These are phyloP conservation scores for Heteromormyrus szaboi DNA, from an alignment of 2,797 vertebrate genomes.

Conservation along the genomic window DNA sequence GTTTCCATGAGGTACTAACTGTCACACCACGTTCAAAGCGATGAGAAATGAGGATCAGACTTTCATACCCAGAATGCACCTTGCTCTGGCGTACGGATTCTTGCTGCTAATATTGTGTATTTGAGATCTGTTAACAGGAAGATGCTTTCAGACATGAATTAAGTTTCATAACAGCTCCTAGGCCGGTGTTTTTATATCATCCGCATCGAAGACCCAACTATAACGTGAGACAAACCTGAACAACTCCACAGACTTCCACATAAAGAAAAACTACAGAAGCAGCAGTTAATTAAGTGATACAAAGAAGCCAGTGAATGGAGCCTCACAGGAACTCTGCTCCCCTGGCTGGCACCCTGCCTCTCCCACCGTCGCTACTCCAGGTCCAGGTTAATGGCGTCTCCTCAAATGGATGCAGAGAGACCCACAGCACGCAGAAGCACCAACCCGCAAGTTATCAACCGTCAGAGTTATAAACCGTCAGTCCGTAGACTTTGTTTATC, in stretches of 20 bases:
- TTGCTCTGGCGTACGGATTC: neutral
- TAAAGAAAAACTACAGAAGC: neutral
- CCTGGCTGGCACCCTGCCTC: neutral
- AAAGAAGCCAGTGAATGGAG: neutral
- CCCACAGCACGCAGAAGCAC: neutral
- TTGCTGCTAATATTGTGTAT: neutral
- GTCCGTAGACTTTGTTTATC: neutral
- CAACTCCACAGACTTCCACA: neutral
- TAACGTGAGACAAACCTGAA: neutral
- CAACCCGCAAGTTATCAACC: neutral
- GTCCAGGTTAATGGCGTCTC: neutral
- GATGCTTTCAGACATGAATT: neutral
- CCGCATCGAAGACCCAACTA: neutral
- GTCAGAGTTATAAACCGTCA: neutral
- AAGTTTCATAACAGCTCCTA: neutral
- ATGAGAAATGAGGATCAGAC: neutral
- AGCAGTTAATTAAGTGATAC: neutral
- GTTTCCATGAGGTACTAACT: conserved; percentile 17
- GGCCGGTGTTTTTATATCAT: neutral
- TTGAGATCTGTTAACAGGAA: neutral
- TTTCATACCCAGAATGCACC: neutral
- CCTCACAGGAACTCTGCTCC: neutral
- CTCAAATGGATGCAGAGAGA: neutral
- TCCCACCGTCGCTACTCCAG: neutral
- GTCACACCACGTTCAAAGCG: neutral